Base-by-base conservation (phyloP, 2,797 vertebrate species). In the Rhinella marina region DNA sequence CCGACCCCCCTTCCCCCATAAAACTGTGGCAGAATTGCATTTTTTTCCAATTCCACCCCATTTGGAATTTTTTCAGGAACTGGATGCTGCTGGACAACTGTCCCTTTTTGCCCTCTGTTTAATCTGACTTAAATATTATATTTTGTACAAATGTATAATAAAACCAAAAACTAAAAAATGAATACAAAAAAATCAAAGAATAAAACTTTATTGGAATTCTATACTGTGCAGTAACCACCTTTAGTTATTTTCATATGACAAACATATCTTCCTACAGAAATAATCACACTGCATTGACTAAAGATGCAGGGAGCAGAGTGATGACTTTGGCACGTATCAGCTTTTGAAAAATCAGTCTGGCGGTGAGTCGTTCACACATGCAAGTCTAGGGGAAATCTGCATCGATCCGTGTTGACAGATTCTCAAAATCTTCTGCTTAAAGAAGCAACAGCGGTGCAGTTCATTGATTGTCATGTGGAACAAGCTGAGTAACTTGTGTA, bases 401-500 rank as follows among this genome's bases (percentile, higher is more conserved):
- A 87, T 87, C 48, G 57, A 87, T 87, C 80, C 59, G 75, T 41
- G 68, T 75, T 87, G 86, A 75, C 64, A 82, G 80, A 81, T 41
- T 82, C 48, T 87, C 13, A 64, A 64, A 76, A 76, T 76, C n/a
- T 64, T 57, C 52, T 50, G 85, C 78, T 87, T 70, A 82, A 87
- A 86, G 86, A 48, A 52, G 52, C 79, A 87, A 59, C 64, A 81
- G 79, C 56, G 29, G 52, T 14, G 19, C 25, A 21, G 79, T 70
- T 68, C 29, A 73, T 87, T 52, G 80, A 82, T 87, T 87, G 54
- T 70, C 62, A 72, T 54, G 29, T 70, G 85, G 52, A 80, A 70
- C 62, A 72, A 70, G 85, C 76, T 70, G 48, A 68, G 50, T 70
- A 70, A 80, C 62, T 70, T 70, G 52, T 80, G 77, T 68, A 66